These are phyloP conservation scores for Artibeus lituratus DNA, from an alignment of 2,797 vertebrate species.

Conservation along the genomic window DNA sequence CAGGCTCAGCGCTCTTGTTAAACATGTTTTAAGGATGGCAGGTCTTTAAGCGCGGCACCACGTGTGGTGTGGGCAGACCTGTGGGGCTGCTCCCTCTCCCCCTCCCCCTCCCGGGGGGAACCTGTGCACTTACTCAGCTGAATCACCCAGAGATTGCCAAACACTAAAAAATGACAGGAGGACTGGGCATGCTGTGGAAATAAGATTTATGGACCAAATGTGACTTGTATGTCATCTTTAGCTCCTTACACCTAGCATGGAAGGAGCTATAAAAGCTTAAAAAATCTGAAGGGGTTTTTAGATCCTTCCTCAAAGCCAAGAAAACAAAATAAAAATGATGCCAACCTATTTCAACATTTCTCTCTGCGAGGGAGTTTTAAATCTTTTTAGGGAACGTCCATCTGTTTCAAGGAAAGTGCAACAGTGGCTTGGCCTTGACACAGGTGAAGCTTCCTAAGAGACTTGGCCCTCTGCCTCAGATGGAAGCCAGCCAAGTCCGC, in stretches of 20 bases:
- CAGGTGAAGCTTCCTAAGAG: slow-evolving; percentile 2
- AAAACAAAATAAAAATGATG: not conserved
- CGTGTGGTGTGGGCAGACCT: not conserved
- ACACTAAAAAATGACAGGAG: not conserved
- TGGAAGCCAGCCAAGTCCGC: not conserved
- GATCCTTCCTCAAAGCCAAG: not conserved
- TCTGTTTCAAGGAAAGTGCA: not conserved
- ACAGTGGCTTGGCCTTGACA: not conserved
- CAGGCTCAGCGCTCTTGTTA: not conserved
- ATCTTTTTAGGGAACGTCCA: not conserved
- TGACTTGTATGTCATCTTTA: not conserved
- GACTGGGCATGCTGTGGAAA: not conserved
- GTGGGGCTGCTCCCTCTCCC: too few species aligned
- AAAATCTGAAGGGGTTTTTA: not conserved
- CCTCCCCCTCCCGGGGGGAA: not conserved
- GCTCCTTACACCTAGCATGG: not conserved
- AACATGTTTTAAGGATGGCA: not conserved
- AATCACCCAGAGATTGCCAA: not conserved
- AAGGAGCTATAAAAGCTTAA: not conserved
- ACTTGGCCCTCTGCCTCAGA: slow-evolving; percentile 1
- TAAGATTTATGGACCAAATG: not conserved
- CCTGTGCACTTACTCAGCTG: not conserved
- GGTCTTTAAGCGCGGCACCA: not conserved
- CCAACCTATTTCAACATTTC: not conserved
- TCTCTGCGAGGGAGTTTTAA: not conserved